Evolutionary conservation across 2,113 vertebrate species (phyloP).

Genomic region (Sinocyclocheilus maitianheensis): DNA sequence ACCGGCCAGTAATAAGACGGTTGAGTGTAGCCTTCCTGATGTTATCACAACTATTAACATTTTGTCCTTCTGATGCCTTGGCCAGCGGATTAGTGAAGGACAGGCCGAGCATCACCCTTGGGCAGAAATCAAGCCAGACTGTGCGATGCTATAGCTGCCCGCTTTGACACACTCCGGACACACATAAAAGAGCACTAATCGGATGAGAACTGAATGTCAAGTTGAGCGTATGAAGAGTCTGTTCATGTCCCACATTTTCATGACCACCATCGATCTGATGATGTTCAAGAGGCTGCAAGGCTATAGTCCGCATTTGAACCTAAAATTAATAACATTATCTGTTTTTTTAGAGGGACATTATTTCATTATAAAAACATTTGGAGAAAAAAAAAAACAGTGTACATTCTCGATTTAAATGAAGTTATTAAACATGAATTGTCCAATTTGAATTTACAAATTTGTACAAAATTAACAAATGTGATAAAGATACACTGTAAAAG

Average conservation of each 20-base stretch:
- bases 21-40: background rate
- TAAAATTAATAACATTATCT: background rate
- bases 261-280: background rate
- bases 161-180: background rate
- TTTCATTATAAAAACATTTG: background rate
- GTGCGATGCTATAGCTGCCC: background rate
- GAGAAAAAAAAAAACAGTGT: background rate
- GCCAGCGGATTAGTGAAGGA: constrained; percentile 27
- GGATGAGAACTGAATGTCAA: constrained; percentile 7
- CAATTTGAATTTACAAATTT: too few relatives aligned
- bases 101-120: background rate
- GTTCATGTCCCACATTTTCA: background rate
- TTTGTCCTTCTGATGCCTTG: constrained; percentile 16
- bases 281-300: background rate
- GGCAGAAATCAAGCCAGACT: background rate
- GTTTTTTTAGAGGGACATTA: background rate
- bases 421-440: too few relatives aligned
- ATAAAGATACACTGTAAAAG: too few relatives aligned
- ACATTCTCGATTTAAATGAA: too few relatives aligned
- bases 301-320: background rate
- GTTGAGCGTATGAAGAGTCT: background rate
- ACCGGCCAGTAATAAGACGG: background rate
- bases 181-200: constrained; percentile 20
- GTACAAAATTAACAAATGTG: too few relatives aligned
- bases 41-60: background rate